Percentiles rank a stretch among this genome's conserved stretches.
phyloP scores from a whole-genome alignment of 1,140 invertebrate species.

The Dendrolimus kikuchii region DNA sequence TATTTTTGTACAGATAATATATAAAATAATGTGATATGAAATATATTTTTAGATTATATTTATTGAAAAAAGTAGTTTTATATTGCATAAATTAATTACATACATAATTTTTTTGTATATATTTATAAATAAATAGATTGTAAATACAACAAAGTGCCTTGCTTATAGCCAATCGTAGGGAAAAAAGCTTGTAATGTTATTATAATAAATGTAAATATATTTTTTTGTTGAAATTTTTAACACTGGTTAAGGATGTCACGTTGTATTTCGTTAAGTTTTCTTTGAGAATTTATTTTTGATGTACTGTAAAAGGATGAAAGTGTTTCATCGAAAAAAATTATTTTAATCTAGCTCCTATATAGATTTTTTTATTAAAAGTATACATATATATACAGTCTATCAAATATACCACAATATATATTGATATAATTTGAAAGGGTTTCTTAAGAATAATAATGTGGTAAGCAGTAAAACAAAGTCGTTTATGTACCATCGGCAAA shows the following conservation, averaged over 20 bases:
- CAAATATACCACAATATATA: too few species aligned
- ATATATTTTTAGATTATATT: slow-evolving; percentile 57
- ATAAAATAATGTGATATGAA: slow-evolving; percentile 43
- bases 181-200: slow-evolving; percentile 17
- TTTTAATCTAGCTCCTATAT: too few species aligned
- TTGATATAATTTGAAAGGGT: too few species aligned
- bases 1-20: slow-evolving; percentile 31
- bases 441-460: too few species aligned
- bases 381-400: too few species aligned
- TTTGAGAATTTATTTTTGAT: slow-evolving; percentile 30
- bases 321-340: too few species aligned
- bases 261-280: slow-evolving; percentile 32
- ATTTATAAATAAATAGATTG: slow-evolving; percentile 22
- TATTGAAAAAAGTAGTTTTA: slow-evolving; percentile 16
- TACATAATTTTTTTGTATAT: slow-evolving; percentile 35
- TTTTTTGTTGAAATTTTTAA: slow-evolving; percentile 28
- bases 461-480: too few species aligned
- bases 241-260: slow-evolving; percentile 43
- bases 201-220: slow-evolving; percentile 29
- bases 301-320: too few species aligned
- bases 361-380: too few species aligned
- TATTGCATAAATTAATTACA: slow-evolving; percentile 6
- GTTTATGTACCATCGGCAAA: too few species aligned
- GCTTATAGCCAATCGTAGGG: slow-evolving; percentile 24
- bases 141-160: slow-evolving; percentile 33